Base-by-base conservation (phyloP, 2,113 vertebrate species). In the Tragelaphus scriptus region DNA sequence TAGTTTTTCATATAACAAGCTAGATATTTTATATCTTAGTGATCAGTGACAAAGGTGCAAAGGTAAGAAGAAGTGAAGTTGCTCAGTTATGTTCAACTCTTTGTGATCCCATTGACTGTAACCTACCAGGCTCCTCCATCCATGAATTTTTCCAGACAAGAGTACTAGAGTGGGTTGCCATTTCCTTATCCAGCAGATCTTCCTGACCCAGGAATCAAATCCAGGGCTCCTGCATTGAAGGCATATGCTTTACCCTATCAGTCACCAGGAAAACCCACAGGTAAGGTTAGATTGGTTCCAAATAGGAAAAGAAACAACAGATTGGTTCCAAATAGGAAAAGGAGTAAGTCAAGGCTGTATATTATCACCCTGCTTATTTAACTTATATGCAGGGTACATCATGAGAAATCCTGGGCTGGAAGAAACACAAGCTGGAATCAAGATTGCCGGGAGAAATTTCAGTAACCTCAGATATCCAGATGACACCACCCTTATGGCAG, bases 221-320 rank as follows among this genome's bases (percentile, higher is more conserved):
- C 19, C 16, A 10, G 17, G 8, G 11, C 8, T 68, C 8, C 32
- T 2, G 17, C 32, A 19, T 21, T 68, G 65, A 4, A 21, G 65
- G 32, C 65, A 36, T 17, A 5, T 0, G 8, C 8, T 36, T 36
- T 68, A 68, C 17, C 65, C 32, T 5, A 8, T 19, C 16, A n/a
- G 17, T 1, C 32, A 9, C 65, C 65, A 68, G 32, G 16, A 36
- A 68, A 36, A 3, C 32, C 17, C 65, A 36, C 17, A 68, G 4
- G 2, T n/a, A 19, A 68, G 6, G 30, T 36, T 11, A 44, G 58
- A 16, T 44, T 59, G 49, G 49, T 49, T 49, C 49, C 49, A 49
- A 49, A 49, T 12, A 49, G 47, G 9, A 49, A 49, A 49, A 49
- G 47, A 2, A 49, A 49, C 47, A 49, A 49, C 2, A 49, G 47